These are phyloP conservation scores for Troilus luridus DNA, from an alignment of 2,888 invertebrate species.

Conservation along the genomic window DNA sequence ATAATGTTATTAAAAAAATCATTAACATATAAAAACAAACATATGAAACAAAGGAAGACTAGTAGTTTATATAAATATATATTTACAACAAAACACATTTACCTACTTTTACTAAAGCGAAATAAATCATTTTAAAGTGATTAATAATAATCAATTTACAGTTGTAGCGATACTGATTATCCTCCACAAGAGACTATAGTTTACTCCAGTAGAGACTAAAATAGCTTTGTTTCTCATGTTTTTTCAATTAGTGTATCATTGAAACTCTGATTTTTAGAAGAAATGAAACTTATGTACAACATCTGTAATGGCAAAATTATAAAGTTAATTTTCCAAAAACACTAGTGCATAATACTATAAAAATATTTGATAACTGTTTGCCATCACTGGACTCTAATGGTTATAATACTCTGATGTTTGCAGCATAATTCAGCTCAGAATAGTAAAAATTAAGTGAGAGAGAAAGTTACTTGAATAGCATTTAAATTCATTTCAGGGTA, in stretches of 20 bases:
- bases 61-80: constrained; percentile 3
- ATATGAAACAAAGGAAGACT: constrained; percentile 32
- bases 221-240: neutral
- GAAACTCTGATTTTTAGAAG: neutral
- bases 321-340: neutral
- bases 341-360: neutral
- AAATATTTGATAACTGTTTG: neutral
- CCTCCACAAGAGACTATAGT: neutral
- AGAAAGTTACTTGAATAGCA: neutral
- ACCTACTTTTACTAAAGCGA: neutral
- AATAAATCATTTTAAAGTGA: neutral
- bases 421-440: neutral
- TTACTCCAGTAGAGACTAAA: no score
- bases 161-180: neutral
- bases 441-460: neutral
- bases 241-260: neutral
- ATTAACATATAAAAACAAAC: neutral
- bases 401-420: neutral
- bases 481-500: neutral
- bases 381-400: neutral
- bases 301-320: neutral
- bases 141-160: neutral
- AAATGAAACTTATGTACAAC: neutral
- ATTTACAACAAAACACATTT: constrained; percentile 17
- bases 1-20: neutral